Evolutionary conservation across 2,113 vertebrate genomes (phyloP).

Genomic region (Fregata magnificens): DNA sequence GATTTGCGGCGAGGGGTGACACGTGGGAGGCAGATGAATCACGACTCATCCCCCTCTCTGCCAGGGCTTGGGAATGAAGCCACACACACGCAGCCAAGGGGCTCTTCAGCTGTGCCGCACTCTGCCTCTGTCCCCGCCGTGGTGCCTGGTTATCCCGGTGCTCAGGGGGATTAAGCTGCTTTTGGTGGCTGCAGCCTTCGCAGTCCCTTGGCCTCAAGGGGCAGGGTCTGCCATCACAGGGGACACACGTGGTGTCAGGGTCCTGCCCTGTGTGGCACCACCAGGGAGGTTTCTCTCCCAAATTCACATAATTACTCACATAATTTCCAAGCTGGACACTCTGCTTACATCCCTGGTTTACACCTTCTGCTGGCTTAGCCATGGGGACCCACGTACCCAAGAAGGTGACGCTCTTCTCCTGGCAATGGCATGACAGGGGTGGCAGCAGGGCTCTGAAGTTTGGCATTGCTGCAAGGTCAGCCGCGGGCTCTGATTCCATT

Average conservation of each 20-base stretch:
- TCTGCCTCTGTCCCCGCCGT: neutral
- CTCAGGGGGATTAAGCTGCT: neutral
- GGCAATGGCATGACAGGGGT: neutral
- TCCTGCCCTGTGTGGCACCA: neutral
- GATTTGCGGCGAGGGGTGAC: neutral
- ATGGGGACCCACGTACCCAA: rapidly evolving
- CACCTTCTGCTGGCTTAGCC: neutral
- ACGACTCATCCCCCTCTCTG: neutral
- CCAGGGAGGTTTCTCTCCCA: neutral
- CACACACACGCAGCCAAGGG: neutral
- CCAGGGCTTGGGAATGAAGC: neutral
- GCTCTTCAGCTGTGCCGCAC: neutral
- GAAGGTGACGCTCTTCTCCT: neutral
- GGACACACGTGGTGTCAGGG: neutral
- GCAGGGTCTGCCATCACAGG: neutral
- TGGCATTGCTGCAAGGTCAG: neutral
- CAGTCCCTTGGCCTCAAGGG: neutral
- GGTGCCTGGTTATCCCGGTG: neutral
- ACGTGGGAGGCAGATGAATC: neutral
- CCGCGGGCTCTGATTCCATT: neutral
- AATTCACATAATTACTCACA: neutral
- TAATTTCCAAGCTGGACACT: neutral
- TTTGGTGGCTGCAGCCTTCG: neutral
- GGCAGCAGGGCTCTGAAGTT: neutral
- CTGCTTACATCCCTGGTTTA: neutral